phyloP scores from a whole-genome alignment of 2,797 vertebrate genomes.

The Sebastes itinus region DNA sequence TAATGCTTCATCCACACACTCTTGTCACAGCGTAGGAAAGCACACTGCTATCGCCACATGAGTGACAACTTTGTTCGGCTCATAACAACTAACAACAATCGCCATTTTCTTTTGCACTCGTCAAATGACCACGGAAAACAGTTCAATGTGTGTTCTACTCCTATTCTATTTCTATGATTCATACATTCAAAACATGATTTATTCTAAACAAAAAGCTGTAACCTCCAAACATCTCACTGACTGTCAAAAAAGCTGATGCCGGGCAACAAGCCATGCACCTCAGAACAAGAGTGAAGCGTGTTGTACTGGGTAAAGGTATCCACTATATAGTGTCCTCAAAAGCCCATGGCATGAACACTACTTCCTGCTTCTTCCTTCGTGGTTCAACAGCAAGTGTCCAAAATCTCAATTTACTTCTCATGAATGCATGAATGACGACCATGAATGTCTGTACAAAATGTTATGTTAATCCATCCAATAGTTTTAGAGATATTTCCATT shows the following conservation, averaged over 20 bases:
- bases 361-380: not conserved
- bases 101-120: too few species aligned
- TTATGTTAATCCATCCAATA: not conserved
- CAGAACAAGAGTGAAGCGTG: not conserved
- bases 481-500: not conserved
- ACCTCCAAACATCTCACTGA: conserved; percentile 3
- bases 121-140: too few species aligned
- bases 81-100: too few species aligned
- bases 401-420: not conserved
- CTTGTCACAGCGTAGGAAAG: too few species aligned
- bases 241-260: conserved; percentile 29
- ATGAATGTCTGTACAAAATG: not conserved
- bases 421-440: not conserved
- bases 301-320: not conserved
- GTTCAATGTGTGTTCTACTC: too few species aligned
- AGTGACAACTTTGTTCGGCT: too few species aligned
- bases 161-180: too few species aligned
- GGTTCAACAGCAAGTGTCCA: not conserved
- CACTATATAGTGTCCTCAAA: not conserved
- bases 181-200: not conserved
- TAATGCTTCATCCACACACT: too few species aligned
- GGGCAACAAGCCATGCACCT: conserved; percentile 26
- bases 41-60: too few species aligned
- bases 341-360: not conserved
- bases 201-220: conserved; percentile 16